Base-by-base conservation (phyloP, 2,113 vertebrate genomes). In the Istiophorus platypterus region DNA sequence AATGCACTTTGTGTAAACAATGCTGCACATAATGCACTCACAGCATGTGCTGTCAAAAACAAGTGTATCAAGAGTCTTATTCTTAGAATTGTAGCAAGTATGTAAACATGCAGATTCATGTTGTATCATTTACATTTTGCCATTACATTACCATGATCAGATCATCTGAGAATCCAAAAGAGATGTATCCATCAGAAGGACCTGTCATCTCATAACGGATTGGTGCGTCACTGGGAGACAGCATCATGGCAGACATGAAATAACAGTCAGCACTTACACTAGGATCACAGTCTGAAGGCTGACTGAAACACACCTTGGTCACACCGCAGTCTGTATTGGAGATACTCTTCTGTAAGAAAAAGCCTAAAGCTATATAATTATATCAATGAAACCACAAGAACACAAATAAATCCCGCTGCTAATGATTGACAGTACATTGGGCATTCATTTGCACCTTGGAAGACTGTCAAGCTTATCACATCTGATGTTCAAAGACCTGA, bases 111-210 rank as follows among this genome's bases (percentile, higher is more conserved):
- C 15, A 7, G 22, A 73, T 41, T 64, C 0, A 22, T 34, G n/a
- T n/a, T n/a, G n/a, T n/a, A n/a, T n/a, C n/a, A n/a, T n/a, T n/a
- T n/a, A n/a, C 3, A 13, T 45, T 39, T 34, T 58, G 17, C 59
- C 10, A 26, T 62, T 2, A 39, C 3, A 0, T 91, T 91, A 96
- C 96, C 96, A 96, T 96, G 0, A 0, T 13, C 29, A 63, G 73
- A 86, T 96, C 95, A 83, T 95, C 90, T 31, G 96, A 96, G 72
- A 96, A 95, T 31, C 95, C 95, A 80, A 95, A 89, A 1, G 95
- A 26, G 3, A 96, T 41, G 74, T 96, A 96, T 59, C 95, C 96
- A 7, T 74, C 7, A 9, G 91, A 83, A 6, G 71, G 31, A 1
- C 94, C 94, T 0, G 80, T 85, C 62, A 96, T 82, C 88, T 95